Conservation (phyloP, 2,888 invertebrate genomes). For the Belgica antarctica region DNA sequence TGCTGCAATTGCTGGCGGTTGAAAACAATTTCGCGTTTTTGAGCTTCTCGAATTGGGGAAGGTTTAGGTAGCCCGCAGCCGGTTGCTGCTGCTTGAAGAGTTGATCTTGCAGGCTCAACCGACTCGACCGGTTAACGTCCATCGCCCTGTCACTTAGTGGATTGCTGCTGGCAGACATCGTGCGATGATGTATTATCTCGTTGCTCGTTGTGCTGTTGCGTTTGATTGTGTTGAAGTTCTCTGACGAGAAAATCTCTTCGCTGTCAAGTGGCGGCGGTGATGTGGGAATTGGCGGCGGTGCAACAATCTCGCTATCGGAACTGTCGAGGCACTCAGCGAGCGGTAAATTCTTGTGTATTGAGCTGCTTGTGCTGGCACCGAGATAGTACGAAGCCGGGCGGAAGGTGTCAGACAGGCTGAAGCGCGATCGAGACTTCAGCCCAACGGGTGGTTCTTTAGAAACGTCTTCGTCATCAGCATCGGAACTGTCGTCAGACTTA, state of each 20-base stretch:
- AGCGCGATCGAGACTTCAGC: conserved; percentile 69
- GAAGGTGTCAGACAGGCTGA: conserved; percentile 84
- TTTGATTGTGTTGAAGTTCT: conserved; percentile 54
- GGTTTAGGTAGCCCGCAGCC: conserved; percentile 49
- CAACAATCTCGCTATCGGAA: conserved; percentile 75
- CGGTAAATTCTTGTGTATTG: conserved; percentile 48
- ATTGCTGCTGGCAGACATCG: conserved; percentile 45
- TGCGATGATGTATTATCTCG: conserved; percentile 36
- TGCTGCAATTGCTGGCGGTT: conserved; percentile 55
- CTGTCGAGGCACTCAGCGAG: conserved; percentile 71
- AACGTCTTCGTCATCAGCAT: conserved; percentile 80
- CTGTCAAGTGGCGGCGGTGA: conserved; percentile 72
- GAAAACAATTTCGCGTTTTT: conserved; percentile 49
- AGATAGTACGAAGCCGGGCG: conserved; percentile 85
- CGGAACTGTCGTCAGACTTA: conserved; percentile 68
- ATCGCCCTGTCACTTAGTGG: conserved; percentile 50
- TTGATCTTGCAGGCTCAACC: conserved; percentile 54
- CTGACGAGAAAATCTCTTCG: conserved; percentile 56
- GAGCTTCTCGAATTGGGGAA: conserved; percentile 42
- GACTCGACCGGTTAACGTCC: conserved; percentile 48
- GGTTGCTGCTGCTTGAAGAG: conserved; percentile 50
- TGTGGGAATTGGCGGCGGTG: conserved; percentile 75
- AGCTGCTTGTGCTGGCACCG: conserved; percentile 61
- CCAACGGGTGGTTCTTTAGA: conserved; percentile 71
- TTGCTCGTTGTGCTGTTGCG: conserved; percentile 46